Percentiles rank a stretch among this genome's conserved stretches.
Conservation (phyloP, 2,113 vertebrate species). For the Cromileptes altivelis region DNA sequence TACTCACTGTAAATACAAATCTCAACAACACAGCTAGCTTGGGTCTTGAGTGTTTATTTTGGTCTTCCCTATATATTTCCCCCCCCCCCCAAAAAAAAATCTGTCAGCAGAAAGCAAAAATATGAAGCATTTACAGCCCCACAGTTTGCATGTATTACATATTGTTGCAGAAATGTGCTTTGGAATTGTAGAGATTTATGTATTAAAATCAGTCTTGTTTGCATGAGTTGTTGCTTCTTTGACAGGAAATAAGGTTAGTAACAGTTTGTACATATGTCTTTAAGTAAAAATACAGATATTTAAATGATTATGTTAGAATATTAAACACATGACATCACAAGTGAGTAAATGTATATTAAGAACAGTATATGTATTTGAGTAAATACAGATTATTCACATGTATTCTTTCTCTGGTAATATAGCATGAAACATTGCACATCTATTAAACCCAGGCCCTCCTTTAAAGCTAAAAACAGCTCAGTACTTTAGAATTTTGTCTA, state of each 20-base stretch:
- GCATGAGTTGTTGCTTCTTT: constrained; percentile 55
- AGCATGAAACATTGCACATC: not conserved
- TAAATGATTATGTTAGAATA: not conserved
- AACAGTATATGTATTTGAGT: not conserved
- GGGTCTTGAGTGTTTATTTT: constrained; percentile 70
- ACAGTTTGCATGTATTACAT: constrained; percentile 57
- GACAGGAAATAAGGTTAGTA: not conserved
- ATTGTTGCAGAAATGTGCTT: constrained; percentile 63
- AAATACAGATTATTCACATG: constrained; percentile 4
- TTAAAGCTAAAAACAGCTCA: not conserved
- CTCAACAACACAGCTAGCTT: constrained; percentile 56
- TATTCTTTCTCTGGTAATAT: not conserved
- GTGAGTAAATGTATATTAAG: constrained; percentile 4
- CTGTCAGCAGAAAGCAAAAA: constrained; percentile 26
- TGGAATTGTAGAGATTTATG: constrained; percentile 59
- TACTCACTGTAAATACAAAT: constrained; percentile 77
- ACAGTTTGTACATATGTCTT: not conserved
- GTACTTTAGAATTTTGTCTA: not conserved
- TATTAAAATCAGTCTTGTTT: constrained; percentile 70
- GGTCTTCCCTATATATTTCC: constrained; percentile 35
- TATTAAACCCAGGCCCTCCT: constrained; percentile 1
- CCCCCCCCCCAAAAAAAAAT: not conserved
- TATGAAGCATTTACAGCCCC: constrained; percentile 26
- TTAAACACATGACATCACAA: not conserved
- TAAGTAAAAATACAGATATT: not conserved